Evolutionary conservation across 53 echinoderm and acorn worm species (phyloP).

Genomic region (Echinarachnius parma): DNA sequence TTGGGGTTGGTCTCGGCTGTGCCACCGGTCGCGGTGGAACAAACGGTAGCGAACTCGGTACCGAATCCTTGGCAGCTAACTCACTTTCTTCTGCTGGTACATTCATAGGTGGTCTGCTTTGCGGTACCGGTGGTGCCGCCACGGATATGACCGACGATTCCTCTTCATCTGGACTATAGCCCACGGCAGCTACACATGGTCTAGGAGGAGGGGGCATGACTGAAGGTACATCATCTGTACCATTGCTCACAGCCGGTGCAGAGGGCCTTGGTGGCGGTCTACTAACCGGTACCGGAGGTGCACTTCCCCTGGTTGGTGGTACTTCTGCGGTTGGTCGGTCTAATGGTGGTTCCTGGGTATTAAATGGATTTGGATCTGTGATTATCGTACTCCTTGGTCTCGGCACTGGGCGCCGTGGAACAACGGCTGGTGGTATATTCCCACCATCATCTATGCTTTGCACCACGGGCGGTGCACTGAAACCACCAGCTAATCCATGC

Average conservation of each 20-base stretch:
- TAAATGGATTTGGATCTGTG: slow-evolving; percentile 22
- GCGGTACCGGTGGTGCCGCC: slow-evolving; percentile 33
- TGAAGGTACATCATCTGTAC: neutral
- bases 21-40: slow-evolving; percentile 33
- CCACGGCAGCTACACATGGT: too few species aligned
- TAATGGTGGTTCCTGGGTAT: slow-evolving; percentile 11
- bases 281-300: slow-evolving; percentile 21
- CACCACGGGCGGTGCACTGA: slow-evolving; percentile 16
- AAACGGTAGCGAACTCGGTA: neutral
- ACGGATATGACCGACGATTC: too few species aligned
- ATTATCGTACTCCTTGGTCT: slow-evolving; percentile 58
- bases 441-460: slow-evolving; percentile 33
- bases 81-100: neutral
- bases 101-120: slow-evolving; percentile 17
- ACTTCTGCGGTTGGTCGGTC: slow-evolving; percentile 33
- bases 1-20: slow-evolving; percentile 15
- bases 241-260: neutral
- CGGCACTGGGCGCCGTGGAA: slow-evolving; percentile 61
- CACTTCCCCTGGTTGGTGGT: slow-evolving; percentile 19
- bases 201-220: too few species aligned
- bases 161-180: too few species aligned
- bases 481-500: neutral
- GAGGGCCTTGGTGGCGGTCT: slow-evolving; percentile 17
- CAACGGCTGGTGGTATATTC: slow-evolving; percentile 17
- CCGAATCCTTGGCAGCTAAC: neutral